Percentiles rank a stretch among this genome's conserved stretches.
These are phyloP conservation scores for Leptoteleia sp. DNA, from an alignment of 1,140 invertebrate species.

Conservation along the genomic window DNA sequence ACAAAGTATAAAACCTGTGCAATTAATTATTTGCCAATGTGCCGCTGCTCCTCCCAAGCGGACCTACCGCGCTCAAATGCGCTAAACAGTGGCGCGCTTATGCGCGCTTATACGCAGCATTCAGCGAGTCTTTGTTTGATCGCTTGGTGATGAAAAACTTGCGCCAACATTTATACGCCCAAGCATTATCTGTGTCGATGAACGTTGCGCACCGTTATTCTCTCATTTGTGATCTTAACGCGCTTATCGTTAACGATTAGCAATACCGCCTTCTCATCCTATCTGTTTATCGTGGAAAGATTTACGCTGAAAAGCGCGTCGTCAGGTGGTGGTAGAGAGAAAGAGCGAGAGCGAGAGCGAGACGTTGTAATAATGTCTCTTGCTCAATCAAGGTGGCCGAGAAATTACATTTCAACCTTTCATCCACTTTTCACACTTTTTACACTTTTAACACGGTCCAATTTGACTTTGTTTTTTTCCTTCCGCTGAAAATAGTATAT, in stretches of 20 bases:
- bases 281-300: constrained; percentile 19
- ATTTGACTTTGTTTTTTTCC: no score
- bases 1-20: constrained; percentile 14
- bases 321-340: no score
- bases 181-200: constrained; percentile 21
- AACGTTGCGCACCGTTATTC: not conserved
- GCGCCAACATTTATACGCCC: not conserved
- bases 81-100: no score
- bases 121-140: constrained; percentile 8
- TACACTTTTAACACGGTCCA: no score
- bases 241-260: constrained; percentile 25
- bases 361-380: no score
- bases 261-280: constrained; percentile 17
- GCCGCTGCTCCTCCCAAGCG: not conserved
- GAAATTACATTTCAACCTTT: no score
- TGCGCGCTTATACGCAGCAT: no score
- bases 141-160: not conserved
- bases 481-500: no score
- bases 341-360: no score
- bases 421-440: no score
- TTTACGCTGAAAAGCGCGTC: constrained; percentile 2
- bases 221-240: constrained; percentile 16
- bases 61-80: no score
- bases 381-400: no score
- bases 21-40: constrained; percentile 19